Evolutionary conservation across 2,797 vertebrate genomes (phyloP), one percentile per base, ranked within the genome.

Genomic region (Myioborus melanocephalus): DNA sequence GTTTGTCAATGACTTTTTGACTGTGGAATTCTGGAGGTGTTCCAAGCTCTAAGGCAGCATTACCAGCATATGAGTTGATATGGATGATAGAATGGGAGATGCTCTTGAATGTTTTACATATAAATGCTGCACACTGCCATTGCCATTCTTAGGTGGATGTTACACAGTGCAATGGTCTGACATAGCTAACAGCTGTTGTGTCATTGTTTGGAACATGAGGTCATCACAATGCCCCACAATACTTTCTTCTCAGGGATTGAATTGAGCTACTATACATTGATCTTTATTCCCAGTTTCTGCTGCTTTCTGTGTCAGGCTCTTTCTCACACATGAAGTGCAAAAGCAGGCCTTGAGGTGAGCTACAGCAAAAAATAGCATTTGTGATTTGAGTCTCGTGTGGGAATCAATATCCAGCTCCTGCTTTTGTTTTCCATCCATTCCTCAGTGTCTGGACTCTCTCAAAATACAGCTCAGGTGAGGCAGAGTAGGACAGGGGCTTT

Each of bases 401-500:
- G 35, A 66, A 68, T 93, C 32, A 66, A 26, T 56, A 85, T 65
- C 20, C 55, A 75, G 37, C 50, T 80, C 61, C 22, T 83, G 46
- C 65, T 92, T 95, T 91, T 89, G 46, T 55, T 52, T 80, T 65
- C 23, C 55, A 26, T 28, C n/a, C 22, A 46, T 77, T 92, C 56
- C 16, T 80, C 16, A 20, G 39, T 57, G 26, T 65, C 68, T 80
- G 61, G 28, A 39, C 46, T 44, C 46, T 46, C 43, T 14, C 0
- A 0, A 82, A 66, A 91, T 87, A 43, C 23, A 50, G 77, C 68
- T 80, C 94, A 96, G 91, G 87, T 96, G 92, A 93, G 71, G 43
- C 12, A 55, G 69, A 75, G 47, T 46, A 90, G 23, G 56, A 53
- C 1, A 5, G 26, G 43, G 83, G 24, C 37, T 72, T 80, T 3